A percentile compares a stretch with the other conserved stretches of the same genome.
These are phyloP conservation scores for Drosophila hydei DNA, from an alignment of 1,140 invertebrate species.

Conservation along the genomic window DNA sequence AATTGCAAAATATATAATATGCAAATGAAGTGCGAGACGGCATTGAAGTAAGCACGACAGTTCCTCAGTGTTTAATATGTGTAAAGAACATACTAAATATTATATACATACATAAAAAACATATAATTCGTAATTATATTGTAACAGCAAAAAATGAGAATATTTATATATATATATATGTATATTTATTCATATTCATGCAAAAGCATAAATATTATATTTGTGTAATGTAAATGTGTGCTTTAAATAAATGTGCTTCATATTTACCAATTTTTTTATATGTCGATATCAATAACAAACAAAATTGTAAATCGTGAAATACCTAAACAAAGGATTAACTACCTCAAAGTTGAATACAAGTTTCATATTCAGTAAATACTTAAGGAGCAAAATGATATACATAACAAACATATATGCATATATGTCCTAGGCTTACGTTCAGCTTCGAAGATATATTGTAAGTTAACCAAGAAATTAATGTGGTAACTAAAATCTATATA, in stretches of 20 bases:
- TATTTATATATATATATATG: constrained; percentile 16
- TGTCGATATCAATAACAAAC: constrained; percentile 21
- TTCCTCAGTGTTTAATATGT: constrained; percentile 82
- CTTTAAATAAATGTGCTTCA: constrained; percentile 82
- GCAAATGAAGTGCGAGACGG: constrained; percentile 48
- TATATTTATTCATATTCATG: constrained; percentile 5
- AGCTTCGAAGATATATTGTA: constrained; percentile 15
- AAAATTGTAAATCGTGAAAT: constrained; percentile 42
- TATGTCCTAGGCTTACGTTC: constrained; percentile 11
- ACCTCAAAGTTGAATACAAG: constrained; percentile 71
- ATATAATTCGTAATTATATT: constrained; percentile 35
- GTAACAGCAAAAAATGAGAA: constrained; percentile 31
- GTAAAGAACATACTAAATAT: constrained; percentile 52
- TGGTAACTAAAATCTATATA: constrained; percentile 26
- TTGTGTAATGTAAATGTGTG: constrained; percentile 75
- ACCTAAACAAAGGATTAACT: constrained; percentile 67
- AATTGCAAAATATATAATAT: constrained; percentile 32
- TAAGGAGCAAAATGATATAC: constrained; percentile 55
- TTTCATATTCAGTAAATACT: constrained; percentile 64
- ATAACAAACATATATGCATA: constrained; percentile 31
- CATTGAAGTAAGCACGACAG: constrained; percentile 81
- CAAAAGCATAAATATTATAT: constrained; percentile 58
- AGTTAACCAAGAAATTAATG: constrained; percentile 31
- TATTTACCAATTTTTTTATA: constrained; percentile 51
- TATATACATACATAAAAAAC: constrained; percentile 32